Conservation (phyloP, 2,888 invertebrate genomes). For the Monoplex corrugatus region DNA sequence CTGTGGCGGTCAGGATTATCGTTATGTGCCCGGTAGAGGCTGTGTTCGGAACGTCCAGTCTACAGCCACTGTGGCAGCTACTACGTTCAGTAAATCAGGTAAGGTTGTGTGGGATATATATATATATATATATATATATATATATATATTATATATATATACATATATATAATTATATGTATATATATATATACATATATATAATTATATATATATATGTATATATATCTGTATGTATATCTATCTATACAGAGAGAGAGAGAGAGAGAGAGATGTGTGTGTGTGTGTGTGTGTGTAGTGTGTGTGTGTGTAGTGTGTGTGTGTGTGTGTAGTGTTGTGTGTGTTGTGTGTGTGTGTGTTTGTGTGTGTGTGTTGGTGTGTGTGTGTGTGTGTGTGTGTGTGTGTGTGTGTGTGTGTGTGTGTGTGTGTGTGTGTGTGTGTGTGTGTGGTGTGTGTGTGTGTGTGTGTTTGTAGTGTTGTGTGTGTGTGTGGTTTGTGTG, state of each 20-base stretch:
- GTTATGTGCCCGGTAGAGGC: neutral
- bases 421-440: neutral
- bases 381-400: neutral
- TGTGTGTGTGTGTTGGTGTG: too few relatives aligned
- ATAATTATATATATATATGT: too few relatives aligned
- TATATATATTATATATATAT: too few relatives aligned
- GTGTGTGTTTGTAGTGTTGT: neutral
- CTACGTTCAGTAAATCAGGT: neutral
- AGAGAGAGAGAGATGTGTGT: neutral
- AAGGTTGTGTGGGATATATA: too few relatives aligned
- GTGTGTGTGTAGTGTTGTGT: too few relatives aligned
- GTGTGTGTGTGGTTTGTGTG: neutral
- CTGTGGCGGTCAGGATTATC: neutral
- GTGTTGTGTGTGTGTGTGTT: too few relatives aligned
- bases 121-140: too few relatives aligned
- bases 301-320: too few relatives aligned
- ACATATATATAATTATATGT: too few relatives aligned
- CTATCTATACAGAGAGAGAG: neutral
- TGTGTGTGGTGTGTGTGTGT: neutral
- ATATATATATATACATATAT: too few relatives aligned
- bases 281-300: neutral
- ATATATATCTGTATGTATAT: too few relatives aligned
- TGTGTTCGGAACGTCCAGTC: neutral
- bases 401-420: neutral
- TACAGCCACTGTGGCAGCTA: neutral